Evolutionary conservation across 1,140 invertebrate species (phyloP).

Genomic region (Tetragonula clypearis): DNA sequence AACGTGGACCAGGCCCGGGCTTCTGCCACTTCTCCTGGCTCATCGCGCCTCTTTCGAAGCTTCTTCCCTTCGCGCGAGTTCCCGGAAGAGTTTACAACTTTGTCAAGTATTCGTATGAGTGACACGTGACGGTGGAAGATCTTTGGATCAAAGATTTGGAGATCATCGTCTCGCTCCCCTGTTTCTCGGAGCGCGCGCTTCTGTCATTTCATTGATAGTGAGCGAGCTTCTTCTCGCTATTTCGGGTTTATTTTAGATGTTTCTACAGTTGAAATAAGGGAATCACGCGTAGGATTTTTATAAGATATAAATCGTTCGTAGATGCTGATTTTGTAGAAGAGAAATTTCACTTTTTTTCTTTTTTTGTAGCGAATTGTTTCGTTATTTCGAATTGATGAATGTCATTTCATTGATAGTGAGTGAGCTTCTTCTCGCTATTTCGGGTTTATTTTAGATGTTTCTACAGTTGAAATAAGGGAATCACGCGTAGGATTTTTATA

Average conservation of each 20-base stretch:
- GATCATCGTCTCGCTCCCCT: conserved; percentile 35
- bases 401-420: not conserved
- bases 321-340: no score
- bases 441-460: no score
- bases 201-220: not conserved
- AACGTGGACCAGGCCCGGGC: conserved; percentile 37
- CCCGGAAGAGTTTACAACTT: conserved; percentile 14
- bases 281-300: no score
- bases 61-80: conserved; percentile 25
- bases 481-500: no score
- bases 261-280: no score
- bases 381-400: no score
- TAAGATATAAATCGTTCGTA: no score
- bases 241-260: no score
- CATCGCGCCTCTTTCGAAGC: conserved; percentile 10
- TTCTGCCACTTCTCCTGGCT: conserved; percentile 44
- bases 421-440: not conserved
- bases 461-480: no score
- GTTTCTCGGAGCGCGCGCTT: not conserved
- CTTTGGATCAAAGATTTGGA: not conserved
- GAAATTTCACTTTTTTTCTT: no score
- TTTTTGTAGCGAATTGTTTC: no score
- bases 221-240: not conserved
- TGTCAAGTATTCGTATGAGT: not conserved
- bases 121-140: not conserved